These are phyloP conservation scores for Andrena fulva DNA, from an alignment of 2,888 invertebrate species.

Conservation along the genomic window DNA sequence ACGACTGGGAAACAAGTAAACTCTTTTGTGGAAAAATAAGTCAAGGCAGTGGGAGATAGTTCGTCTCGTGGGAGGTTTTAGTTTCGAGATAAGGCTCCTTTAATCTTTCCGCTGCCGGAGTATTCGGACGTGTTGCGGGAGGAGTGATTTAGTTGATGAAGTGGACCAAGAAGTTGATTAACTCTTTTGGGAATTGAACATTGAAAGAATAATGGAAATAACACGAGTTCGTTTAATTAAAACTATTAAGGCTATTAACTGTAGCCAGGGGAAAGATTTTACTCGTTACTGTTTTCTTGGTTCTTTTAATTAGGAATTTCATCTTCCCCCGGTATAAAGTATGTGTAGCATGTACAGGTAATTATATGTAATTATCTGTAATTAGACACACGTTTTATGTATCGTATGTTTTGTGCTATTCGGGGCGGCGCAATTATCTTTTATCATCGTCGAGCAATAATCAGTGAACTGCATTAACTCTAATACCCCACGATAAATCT, in stretches of 20 bases:
- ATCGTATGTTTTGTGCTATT: conserved; percentile 10
- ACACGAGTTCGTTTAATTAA: neutral
- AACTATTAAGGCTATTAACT: neutral
- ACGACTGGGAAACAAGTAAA: neutral
- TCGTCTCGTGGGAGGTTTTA: neutral
- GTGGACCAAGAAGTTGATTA: too few relatives aligned
- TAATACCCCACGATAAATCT: conserved; percentile 31
- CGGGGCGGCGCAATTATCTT: conserved; percentile 24
- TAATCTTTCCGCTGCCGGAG: too few relatives aligned
- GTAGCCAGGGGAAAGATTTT: too few relatives aligned
- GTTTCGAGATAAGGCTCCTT: neutral
- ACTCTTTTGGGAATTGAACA: too few relatives aligned
- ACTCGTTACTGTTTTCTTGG: neutral
- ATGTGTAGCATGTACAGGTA: neutral
- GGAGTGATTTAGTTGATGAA: too few relatives aligned
- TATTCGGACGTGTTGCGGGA: too few relatives aligned
- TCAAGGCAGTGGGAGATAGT: neutral
- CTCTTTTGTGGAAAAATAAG: neutral
- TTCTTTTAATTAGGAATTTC: conserved; percentile 15
- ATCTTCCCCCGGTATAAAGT: neutral
- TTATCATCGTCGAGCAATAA: conserved; percentile 31
- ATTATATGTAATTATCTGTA: conserved; percentile 25
- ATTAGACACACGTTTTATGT: conserved; percentile 25
- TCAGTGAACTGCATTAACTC: conserved; percentile 7
- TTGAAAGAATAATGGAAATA: too few relatives aligned